These are phyloP conservation scores for Drosophila nigricruria DNA, from an alignment of 2,888 invertebrate genomes.

Conservation along the genomic window DNA sequence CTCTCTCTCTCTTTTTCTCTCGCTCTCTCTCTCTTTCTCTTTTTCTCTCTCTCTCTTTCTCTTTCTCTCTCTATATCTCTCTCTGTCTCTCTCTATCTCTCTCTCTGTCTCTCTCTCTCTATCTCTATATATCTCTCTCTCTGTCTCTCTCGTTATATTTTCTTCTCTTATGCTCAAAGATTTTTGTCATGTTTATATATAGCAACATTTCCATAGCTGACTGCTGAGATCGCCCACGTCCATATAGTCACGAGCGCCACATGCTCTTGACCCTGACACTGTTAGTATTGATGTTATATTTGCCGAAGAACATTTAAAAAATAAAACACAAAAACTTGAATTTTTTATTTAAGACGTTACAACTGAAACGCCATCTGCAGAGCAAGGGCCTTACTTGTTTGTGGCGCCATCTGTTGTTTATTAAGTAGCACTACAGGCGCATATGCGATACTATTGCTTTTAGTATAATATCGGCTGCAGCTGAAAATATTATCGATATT, in stretches of 20 bases:
- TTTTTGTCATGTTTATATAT: conserved; percentile 36
- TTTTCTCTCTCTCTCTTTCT: neutral
- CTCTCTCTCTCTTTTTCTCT: neutral
- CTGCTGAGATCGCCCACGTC: conserved; percentile 24
- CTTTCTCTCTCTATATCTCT: too few species aligned
- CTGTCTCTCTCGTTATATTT: neutral
- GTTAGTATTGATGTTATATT: conserved; percentile 11
- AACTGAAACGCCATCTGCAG: conserved; percentile 26
- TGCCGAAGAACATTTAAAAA: neutral
- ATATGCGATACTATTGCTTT: neutral
- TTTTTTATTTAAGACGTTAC: conserved; percentile 5
- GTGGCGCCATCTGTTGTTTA: conserved; percentile 26
- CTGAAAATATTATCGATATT: neutral
- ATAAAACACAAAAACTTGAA: neutral
- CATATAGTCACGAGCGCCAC: neutral
- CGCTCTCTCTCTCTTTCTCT: neutral
- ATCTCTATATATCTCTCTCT: neutral
- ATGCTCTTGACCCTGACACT: conserved; percentile 66
- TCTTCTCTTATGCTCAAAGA: neutral
- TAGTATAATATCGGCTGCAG: conserved; percentile 7
- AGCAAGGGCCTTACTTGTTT: accelerated
- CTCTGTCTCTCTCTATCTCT: neutral
- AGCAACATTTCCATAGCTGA: conserved; percentile 22
- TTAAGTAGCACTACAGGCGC: accelerated
- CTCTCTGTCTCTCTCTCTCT: too few species aligned